Conservation (phyloP, 2,888 invertebrate species). For the Sycophila texana region DNA sequence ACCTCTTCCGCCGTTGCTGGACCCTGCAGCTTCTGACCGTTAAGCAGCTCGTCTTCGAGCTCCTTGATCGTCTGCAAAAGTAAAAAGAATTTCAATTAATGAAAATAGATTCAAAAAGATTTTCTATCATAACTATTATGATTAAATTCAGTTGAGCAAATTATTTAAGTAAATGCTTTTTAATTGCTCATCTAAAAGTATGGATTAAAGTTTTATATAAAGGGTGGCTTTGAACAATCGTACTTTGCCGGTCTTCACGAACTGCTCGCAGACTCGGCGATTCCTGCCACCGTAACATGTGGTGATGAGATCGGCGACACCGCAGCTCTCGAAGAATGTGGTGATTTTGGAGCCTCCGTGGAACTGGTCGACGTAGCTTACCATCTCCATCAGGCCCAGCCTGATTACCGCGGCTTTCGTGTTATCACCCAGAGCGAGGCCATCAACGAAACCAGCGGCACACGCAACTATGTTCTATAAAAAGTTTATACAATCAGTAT, state of each 20-base stretch:
- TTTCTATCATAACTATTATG: too few relatives aligned
- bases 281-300: slow-evolving; percentile 84
- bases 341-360: slow-evolving; percentile 78
- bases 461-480: slow-evolving; percentile 82
- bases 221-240: background rate
- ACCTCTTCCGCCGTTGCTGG: slow-evolving; percentile 98
- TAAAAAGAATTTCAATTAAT: too few relatives aligned
- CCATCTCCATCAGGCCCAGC: slow-evolving; percentile 83
- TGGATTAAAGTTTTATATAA: too few relatives aligned
- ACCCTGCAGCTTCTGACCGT: slow-evolving; percentile 98
- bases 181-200: too few relatives aligned
- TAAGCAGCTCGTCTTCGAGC: slow-evolving; percentile 95
- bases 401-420: slow-evolving; percentile 84
- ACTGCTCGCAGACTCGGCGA: slow-evolving; percentile 80
- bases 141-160: too few relatives aligned
- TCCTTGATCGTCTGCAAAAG: slow-evolving; percentile 84
- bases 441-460: slow-evolving; percentile 83
- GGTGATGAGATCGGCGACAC: slow-evolving; percentile 84
- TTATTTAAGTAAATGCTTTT: too few relatives aligned
- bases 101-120: too few relatives aligned
- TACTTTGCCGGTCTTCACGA: slow-evolving; percentile 79
- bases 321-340: slow-evolving; percentile 84
- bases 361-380: slow-evolving; percentile 80
- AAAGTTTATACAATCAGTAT: too few relatives aligned
- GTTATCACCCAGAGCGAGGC: slow-evolving; percentile 81